Conservation (phyloP, 2,888 invertebrate genomes). For the Ophion ventricosus region DNA sequence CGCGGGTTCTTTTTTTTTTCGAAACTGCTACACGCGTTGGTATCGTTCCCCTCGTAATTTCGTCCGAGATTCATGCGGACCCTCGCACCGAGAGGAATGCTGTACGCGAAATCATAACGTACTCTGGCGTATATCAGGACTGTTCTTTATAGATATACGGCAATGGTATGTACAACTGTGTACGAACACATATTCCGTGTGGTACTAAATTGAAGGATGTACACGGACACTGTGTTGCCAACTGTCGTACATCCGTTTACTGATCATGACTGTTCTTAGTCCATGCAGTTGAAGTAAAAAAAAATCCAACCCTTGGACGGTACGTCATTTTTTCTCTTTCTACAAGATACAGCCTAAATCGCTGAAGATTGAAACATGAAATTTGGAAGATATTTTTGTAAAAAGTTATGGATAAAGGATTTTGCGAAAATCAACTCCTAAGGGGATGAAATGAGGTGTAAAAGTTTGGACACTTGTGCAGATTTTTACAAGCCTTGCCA, state of each 20-base stretch:
- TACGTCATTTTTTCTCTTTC: too few species aligned
- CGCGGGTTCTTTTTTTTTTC: slow-evolving; percentile 43
- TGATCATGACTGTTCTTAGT: too few species aligned
- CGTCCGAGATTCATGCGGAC: slow-evolving; percentile 66
- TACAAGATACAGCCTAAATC: too few species aligned
- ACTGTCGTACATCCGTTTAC: not conserved
- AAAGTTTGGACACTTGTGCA: too few species aligned
- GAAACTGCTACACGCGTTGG: slow-evolving; percentile 30
- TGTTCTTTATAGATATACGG: slow-evolving; percentile 7
- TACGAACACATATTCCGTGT: not conserved
- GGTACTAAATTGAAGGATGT: slow-evolving; percentile 17
- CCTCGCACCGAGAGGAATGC: slow-evolving; percentile 57
- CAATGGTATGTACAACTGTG: not conserved
- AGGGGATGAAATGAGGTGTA: too few species aligned
- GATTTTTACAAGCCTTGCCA: too few species aligned
- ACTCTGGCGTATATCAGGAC: slow-evolving; percentile 33
- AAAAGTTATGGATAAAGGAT: too few species aligned
- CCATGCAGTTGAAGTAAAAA: too few species aligned
- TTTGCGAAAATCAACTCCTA: too few species aligned
- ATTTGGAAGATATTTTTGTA: too few species aligned
- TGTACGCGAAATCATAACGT: slow-evolving; percentile 44
- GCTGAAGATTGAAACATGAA: too few species aligned
- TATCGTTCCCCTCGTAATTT: slow-evolving; percentile 66
- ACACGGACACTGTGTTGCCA: not conserved
- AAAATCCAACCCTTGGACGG: too few species aligned